Percentiles rank a stretch among this genome's conserved stretches.
These are phyloP conservation scores for Bombylius major DNA, from an alignment of 2,888 invertebrate genomes.

Conservation along the genomic window DNA sequence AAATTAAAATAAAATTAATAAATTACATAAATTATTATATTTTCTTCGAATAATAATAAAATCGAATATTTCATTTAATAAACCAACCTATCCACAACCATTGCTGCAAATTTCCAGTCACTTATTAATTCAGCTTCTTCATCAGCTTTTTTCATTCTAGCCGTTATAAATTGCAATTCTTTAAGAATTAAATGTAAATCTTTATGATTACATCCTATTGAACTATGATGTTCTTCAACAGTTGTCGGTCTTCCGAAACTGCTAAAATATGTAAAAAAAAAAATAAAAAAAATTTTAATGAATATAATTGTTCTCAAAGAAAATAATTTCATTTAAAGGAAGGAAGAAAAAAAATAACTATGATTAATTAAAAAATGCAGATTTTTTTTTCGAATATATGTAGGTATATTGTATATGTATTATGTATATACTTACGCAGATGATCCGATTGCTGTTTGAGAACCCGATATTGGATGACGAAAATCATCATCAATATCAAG, in stretches of 20 bases:
- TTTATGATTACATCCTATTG: constrained; percentile 57
- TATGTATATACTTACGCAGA: constrained; percentile 46
- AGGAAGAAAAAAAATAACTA: neutral
- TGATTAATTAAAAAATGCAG: neutral
- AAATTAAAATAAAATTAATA: constrained; percentile 11
- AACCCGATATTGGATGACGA: constrained; percentile 52
- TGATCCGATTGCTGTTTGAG: constrained; percentile 47
- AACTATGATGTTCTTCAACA: constrained; percentile 55
- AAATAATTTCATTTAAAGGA: neutral
- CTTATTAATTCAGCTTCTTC: constrained; percentile 85
- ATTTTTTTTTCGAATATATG: neutral
- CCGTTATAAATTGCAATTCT: constrained; percentile 89
- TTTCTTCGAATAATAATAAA: too few species aligned
- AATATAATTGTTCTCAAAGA: constrained; percentile 1
- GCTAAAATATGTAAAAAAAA: constrained; percentile 13
- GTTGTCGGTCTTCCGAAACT: constrained; percentile 66
- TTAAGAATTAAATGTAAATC: constrained; percentile 83
- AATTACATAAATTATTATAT: too few species aligned
- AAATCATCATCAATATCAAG: constrained; percentile 93
- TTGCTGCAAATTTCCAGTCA: constrained; percentile 97
- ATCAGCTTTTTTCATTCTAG: constrained; percentile 87
- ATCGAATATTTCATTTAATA: neutral
- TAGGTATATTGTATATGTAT: too few species aligned
- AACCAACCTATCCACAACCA: constrained; percentile 82
- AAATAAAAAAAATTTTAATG: neutral